A percentile compares a stretch with the other conserved stretches of the same genome.
These are phyloP conservation scores for Tetanocera ferruginea DNA, from an alignment of 2,888 invertebrate species.

Conservation along the genomic window DNA sequence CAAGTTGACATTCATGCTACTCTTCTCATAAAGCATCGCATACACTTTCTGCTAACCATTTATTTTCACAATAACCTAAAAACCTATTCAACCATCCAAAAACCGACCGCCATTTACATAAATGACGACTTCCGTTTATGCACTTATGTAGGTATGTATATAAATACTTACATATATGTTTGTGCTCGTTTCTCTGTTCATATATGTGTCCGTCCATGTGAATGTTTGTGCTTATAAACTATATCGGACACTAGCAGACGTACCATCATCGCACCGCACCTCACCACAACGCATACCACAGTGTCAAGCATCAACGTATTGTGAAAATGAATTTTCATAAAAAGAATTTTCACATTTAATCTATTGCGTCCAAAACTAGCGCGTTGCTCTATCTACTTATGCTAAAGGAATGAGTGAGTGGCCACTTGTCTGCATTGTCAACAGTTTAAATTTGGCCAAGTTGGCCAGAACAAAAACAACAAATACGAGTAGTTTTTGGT, in stretches of 20 bases:
- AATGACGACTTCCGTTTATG: constrained; percentile 21
- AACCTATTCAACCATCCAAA: constrained; percentile 22
- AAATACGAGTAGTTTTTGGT: background rate
- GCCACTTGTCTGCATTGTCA: background rate
- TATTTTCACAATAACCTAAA: constrained; percentile 5
- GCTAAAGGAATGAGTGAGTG: background rate
- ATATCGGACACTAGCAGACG: constrained; percentile 20
- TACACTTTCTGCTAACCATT: background rate
- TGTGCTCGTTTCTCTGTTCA: background rate
- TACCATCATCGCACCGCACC: background rate
- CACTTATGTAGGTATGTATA: background rate
- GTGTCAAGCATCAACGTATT: background rate
- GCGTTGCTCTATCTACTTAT: background rate
- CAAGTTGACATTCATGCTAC: no score
- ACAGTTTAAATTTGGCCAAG: constrained; percentile 9
- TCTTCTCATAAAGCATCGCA: background rate
- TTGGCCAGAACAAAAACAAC: background rate
- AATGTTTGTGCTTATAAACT: background rate
- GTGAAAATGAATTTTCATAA: constrained; percentile 20
- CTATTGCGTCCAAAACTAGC: background rate
- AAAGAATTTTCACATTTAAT: constrained; percentile 20
- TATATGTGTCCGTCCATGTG: no score
- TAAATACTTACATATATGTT: background rate
- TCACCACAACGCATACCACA: background rate
- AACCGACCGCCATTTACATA: constrained; percentile 34